Evolutionary conservation across 30 jellyfish, hydroid and myxozoan genomes (phyloP).

Genomic region (Cassiopea xamachana): DNA sequence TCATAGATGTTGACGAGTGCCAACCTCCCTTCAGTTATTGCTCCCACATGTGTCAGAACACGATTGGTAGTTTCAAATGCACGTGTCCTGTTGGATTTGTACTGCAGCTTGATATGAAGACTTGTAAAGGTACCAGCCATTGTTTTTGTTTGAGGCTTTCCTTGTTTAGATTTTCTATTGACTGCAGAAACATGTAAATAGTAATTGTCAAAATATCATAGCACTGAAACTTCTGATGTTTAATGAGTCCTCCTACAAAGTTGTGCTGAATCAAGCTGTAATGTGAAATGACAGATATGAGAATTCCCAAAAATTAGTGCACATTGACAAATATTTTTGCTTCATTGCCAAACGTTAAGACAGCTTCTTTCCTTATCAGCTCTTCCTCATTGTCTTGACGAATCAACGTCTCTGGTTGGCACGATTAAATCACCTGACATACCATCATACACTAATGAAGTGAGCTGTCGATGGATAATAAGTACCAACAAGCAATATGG

Average conservation of each 20-base stretch:
- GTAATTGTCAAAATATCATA: too few species aligned
- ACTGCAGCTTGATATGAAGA: conserved; percentile 55
- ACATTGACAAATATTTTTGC: not conserved
- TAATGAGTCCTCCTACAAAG: too few species aligned
- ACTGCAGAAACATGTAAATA: too few species aligned
- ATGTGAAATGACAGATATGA: too few species aligned
- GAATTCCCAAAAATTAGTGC: too few species aligned
- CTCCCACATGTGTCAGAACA: conserved; percentile 77
- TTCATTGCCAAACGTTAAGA: not conserved
- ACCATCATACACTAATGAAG: conserved; percentile 64
- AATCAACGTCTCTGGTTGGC: conserved; percentile 59
- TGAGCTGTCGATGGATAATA: conserved; percentile 78
- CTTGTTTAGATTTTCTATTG: too few species aligned
- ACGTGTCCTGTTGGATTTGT: conserved; percentile 82
- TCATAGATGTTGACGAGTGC: conserved; percentile 89
- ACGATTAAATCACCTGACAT: conserved; percentile 72
- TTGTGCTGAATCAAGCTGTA: too few species aligned
- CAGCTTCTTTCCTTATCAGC: conserved; percentile 17
- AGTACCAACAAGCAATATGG: conserved; percentile 41
- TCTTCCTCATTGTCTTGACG: conserved; percentile 81
- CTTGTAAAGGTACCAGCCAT: conserved; percentile 72
- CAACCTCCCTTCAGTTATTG: conserved; percentile 67
- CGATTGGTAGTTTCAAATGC: conserved; percentile 81
- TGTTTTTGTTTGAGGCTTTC: not conserved
- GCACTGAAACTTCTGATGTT: too few species aligned